phyloP scores from a whole-genome alignment of 2,113 vertebrate species.

The Strigops habroptila region DNA sequence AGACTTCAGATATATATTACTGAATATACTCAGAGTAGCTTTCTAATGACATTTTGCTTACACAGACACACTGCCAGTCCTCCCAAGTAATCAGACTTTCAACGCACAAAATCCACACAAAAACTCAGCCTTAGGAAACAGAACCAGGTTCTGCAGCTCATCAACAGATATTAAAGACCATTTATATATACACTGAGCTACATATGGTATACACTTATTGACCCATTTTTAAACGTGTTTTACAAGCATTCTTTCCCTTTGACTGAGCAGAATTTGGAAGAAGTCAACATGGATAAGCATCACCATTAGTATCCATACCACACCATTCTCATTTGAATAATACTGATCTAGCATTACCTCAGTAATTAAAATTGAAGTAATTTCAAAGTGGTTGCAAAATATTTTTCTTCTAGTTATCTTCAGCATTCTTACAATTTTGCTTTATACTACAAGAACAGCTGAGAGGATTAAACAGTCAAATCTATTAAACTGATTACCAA shows the following conservation, averaged over 20 bases:
- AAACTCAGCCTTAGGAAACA: neutral
- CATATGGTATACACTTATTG: neutral
- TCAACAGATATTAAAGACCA: neutral
- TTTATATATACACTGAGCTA: neutral
- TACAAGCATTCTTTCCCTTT: neutral
- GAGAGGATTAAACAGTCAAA: neutral
- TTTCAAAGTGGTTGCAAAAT: neutral
- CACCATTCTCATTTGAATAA: neutral
- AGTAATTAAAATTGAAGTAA: neutral
- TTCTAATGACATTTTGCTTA: neutral
- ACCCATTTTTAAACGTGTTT: neutral
- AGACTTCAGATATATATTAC: neutral
- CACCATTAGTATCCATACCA: neutral
- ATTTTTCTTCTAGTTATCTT: neutral
- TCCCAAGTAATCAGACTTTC: neutral
- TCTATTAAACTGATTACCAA: neutral
- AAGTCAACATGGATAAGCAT: neutral
- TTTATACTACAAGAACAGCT: neutral
- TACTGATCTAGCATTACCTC: neutral
- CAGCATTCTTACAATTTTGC: neutral
- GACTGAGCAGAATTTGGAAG: neutral
- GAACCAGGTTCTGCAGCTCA: neutral
- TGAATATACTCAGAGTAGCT: neutral
- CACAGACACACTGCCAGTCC: neutral
- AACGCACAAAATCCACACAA: neutral